Percentiles rank a stretch among this genome's conserved stretches.
These are phyloP conservation scores for Melanargia galathea DNA, from an alignment of 2,888 invertebrate species.

Conservation along the genomic window DNA sequence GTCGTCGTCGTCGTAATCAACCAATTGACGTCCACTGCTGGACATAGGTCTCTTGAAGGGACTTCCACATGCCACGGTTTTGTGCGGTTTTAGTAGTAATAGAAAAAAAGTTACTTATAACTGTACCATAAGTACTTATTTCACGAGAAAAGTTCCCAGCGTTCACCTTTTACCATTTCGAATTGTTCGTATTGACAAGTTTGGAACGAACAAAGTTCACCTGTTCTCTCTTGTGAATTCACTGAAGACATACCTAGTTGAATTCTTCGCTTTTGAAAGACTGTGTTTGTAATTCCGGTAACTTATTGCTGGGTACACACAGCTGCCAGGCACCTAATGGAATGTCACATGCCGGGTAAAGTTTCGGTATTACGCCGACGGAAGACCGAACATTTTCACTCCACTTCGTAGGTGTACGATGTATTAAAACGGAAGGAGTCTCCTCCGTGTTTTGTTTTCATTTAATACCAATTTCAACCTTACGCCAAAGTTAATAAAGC, in stretches of 20 bases:
- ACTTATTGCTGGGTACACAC: conserved; percentile 16
- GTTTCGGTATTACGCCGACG: background rate
- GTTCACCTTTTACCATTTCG: conserved; percentile 42
- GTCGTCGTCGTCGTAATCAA: too few species aligned
- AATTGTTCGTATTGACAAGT: conserved; percentile 45
- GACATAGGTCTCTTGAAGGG: too few species aligned
- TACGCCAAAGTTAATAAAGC: too few species aligned
- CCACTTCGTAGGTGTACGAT: too few species aligned
- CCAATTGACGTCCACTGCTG: too few species aligned
- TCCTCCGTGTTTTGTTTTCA: too few species aligned
- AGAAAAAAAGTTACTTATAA: conserved; percentile 23
- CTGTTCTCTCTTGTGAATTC: conserved; percentile 44
- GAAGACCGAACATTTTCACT: too few species aligned
- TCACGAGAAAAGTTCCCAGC: conserved; percentile 34
- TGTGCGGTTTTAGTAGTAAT: too few species aligned
- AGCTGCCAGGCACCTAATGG: background rate
- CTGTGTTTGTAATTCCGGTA: conserved; percentile 21
- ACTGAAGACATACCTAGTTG: conserved; percentile 31
- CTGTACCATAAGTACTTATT: conserved; percentile 12
- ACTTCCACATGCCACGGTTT: too few species aligned
- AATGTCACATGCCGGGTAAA: background rate
- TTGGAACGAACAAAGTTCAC: conserved; percentile 43
- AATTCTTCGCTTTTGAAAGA: conserved; percentile 21
- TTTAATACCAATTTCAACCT: too few species aligned
- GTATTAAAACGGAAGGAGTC: too few species aligned